Evolutionary conservation across 2,797 vertebrate genomes (phyloP).

Genomic region (Darevskia nairensis): DNA sequence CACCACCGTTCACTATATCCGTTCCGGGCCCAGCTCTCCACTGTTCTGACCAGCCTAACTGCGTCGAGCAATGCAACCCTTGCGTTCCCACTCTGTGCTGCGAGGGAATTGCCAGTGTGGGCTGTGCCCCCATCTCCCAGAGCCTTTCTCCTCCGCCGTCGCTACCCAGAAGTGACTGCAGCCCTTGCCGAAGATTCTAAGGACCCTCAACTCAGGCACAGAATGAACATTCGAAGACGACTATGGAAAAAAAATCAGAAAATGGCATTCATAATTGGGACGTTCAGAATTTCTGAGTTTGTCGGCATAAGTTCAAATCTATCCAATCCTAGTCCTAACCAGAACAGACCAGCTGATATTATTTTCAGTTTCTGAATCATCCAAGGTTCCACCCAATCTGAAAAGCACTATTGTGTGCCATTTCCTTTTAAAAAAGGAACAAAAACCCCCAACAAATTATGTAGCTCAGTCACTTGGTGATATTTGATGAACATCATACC

Average conservation of each 20-base stretch:
- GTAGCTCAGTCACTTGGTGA: too few relatives aligned
- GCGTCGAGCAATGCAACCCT: neutral
- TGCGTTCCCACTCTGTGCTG: neutral
- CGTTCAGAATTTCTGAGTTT: neutral
- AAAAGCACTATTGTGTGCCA: too few relatives aligned
- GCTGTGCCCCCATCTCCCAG: neutral
- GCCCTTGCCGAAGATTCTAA: neutral
- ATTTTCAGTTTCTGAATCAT: too few relatives aligned
- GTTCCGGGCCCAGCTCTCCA: neutral
- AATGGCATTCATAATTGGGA: neutral
- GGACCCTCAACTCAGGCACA: neutral
- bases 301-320: neutral
- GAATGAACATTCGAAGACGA: neutral
- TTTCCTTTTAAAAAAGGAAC: too few relatives aligned
- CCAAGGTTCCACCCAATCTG: too few relatives aligned
- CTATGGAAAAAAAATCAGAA: too few relatives aligned
- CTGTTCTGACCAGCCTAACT: neutral
- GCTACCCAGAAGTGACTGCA: too few relatives aligned
- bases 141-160: neutral
- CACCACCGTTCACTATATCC: neutral
- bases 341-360: too few relatives aligned
- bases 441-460: too few relatives aligned
- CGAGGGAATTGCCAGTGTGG: neutral
- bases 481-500: too few relatives aligned
- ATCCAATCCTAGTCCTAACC: too few relatives aligned